Evolutionary conservation across 2,797 vertebrate species (phyloP).

Genomic region (Heteromormyrus szaboi): DNA sequence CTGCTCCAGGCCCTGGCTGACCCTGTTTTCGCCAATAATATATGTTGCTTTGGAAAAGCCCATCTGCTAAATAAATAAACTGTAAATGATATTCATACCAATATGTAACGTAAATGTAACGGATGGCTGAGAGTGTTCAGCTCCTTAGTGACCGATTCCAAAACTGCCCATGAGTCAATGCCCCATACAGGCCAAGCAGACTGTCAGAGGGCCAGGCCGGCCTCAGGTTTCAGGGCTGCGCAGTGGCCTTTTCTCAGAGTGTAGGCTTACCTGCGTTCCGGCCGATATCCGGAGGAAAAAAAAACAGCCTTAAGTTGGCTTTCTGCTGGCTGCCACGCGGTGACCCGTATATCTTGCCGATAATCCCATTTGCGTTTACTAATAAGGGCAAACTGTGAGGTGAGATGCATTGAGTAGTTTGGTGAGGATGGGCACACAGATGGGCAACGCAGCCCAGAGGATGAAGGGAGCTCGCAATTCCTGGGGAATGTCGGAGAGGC

Average conservation of each 20-base stretch:
- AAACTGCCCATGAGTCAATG: neutral
- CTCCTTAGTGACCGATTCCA: slow-evolving; percentile 16
- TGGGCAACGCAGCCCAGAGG: slow-evolving; percentile 47
- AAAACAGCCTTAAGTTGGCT: slow-evolving; percentile 22
- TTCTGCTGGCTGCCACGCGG: slow-evolving; percentile 40
- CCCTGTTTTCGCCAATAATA: neutral
- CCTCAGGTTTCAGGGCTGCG: slow-evolving; percentile 34
- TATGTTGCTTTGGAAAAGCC: neutral
- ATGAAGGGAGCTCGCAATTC: slow-evolving; percentile 41
- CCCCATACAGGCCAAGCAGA: neutral
- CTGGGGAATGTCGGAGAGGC: neutral
- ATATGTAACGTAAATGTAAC: neutral
- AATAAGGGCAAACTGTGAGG: slow-evolving; percentile 55
- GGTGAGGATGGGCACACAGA: slow-evolving; percentile 51
- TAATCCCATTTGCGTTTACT: slow-evolving; percentile 48
- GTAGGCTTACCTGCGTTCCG: slow-evolving; percentile 33
- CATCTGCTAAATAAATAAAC: neutral
- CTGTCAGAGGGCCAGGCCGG: slow-evolving; percentile 29
- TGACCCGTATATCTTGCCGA: slow-evolving; percentile 43
- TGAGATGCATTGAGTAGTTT: slow-evolving; percentile 50
- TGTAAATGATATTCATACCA: neutral
- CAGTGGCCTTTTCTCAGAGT: slow-evolving; percentile 42
- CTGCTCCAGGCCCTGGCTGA: neutral
- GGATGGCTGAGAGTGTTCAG: slow-evolving; percentile 12
- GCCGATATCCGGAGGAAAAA: slow-evolving; percentile 30